Base-by-base conservation (phyloP, 2,888 invertebrate species). In the Tachina lurida region DNA sequence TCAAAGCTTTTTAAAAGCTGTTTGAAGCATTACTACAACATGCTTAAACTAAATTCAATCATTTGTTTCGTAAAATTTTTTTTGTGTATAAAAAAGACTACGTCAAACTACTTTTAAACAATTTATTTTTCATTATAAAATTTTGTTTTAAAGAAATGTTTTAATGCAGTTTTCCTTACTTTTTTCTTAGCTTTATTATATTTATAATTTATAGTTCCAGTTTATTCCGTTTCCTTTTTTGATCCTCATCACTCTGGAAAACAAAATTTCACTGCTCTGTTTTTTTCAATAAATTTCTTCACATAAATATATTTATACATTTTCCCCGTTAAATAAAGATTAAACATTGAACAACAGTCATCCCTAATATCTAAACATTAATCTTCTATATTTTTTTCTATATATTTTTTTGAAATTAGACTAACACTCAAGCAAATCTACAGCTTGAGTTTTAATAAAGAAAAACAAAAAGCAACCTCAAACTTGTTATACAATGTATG, bases 401-500 rank as follows among this genome's bases (percentile, higher is more conserved):
- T 31, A n/a, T n/a, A n/a, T 31, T 31, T 67, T 56, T 68, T 43
- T 22, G 39, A 31, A 31, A 31, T 31, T 0, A 71, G 22, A 45
- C 17, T 45, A 31, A 71, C 31, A 56, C 45, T 63, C 31, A 45
- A 1, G 45, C 12, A 19, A 54, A 52, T 47, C 10, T 54, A 12
- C n/a, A 39, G 63, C 71, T 63, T 19, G 41, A 78, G 43, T 31
- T 22, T 56, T 47, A n/a, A 68, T 67, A 17, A 19, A 15, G 31
- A 17, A n/a, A 65, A 54, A 1, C n/a, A 12, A 45, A 71, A 54
- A 49, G 17, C 12, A 7, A 39, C 9, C 19, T 1, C 17, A 17
- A 82, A 84, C 83, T 68, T 84, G 67, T 60, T 84, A 62, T 62
- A 83, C 77, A 83, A 67, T 73, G 67, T 65, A 60, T 31, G 31